Conservation (phyloP, 2,888 invertebrate genomes). For the Molanna angustata region DNA sequence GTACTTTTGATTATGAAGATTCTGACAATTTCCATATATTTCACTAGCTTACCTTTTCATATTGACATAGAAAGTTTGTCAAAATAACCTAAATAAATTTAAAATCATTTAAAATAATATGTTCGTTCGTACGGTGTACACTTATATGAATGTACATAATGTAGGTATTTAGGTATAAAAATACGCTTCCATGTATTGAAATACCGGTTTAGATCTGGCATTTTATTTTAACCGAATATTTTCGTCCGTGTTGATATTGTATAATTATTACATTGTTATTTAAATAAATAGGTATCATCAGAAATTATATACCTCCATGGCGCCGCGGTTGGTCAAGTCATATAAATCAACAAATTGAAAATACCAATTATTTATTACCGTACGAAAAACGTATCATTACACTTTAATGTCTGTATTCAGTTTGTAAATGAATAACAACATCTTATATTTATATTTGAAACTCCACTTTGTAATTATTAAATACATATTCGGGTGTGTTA, state of each 20-base stretch:
- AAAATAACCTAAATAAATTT: no score
- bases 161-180: no score
- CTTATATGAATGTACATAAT: no score
- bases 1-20: no score
- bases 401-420: constrained; percentile 26
- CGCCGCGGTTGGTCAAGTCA: constrained; percentile 1
- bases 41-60: no score
- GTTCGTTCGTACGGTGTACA: no score
- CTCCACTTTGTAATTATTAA: no score
- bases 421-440: constrained; percentile 19
- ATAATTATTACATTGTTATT: constrained; percentile 5
- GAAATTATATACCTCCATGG: constrained; percentile 13
- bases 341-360: constrained; percentile 25
- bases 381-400: constrained; percentile 21
- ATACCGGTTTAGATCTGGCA: constrained; percentile 14
- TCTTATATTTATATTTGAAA: constrained; percentile 25
- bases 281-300: constrained; percentile 15
- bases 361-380: constrained; percentile 19
- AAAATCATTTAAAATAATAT: no score
- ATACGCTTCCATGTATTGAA: no score
- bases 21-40: no score
- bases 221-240: constrained; percentile 14
- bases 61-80: no score
- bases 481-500: no score
- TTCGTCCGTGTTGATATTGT: constrained; percentile 2